Evolutionary conservation across 1,140 invertebrate genomes (phyloP).

Genomic region (Lasaia peninsularis): DNA sequence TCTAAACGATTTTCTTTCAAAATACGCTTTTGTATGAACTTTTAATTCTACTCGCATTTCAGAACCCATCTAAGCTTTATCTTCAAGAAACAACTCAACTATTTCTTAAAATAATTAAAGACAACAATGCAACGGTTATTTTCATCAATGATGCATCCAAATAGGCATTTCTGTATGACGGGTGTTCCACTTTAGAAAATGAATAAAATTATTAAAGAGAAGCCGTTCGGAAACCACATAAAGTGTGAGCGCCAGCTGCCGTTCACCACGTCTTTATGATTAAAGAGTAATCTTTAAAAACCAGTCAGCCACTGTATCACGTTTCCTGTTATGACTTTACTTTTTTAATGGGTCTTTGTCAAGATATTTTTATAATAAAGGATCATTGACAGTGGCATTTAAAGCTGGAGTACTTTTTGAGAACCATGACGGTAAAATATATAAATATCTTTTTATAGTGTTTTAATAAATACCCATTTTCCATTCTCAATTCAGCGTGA

Average conservation of each 20-base stretch:
- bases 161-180: slow-evolving; percentile 53
- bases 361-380: slow-evolving; percentile 55
- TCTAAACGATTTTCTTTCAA: too few relatives aligned
- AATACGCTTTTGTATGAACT: too few relatives aligned
- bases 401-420: not conserved
- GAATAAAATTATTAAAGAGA: slow-evolving; percentile 72
- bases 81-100: too few relatives aligned
- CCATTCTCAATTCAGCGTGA: too few relatives aligned
- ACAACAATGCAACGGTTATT: slow-evolving; percentile 27
- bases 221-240: slow-evolving; percentile 68
- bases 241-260: slow-evolving; percentile 64
- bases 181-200: slow-evolving; percentile 63
- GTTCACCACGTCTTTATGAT: slow-evolving; percentile 65
- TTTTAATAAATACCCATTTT: too few relatives aligned
- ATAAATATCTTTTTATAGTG: too few relatives aligned
- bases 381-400: slow-evolving; percentile 7
- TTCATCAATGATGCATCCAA: slow-evolving; percentile 36
- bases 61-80: too few relatives aligned
- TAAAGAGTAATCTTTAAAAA: slow-evolving; percentile 59
- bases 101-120: slow-evolving; percentile 21
- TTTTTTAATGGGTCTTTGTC: slow-evolving; percentile 67
- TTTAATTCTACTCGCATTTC: too few relatives aligned
- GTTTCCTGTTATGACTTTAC: slow-evolving; percentile 74
- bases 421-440: too few relatives aligned
- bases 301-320: slow-evolving; percentile 61